Conservation (phyloP, 2,113 vertebrate genomes). For the Lipotes vexillifer region DNA sequence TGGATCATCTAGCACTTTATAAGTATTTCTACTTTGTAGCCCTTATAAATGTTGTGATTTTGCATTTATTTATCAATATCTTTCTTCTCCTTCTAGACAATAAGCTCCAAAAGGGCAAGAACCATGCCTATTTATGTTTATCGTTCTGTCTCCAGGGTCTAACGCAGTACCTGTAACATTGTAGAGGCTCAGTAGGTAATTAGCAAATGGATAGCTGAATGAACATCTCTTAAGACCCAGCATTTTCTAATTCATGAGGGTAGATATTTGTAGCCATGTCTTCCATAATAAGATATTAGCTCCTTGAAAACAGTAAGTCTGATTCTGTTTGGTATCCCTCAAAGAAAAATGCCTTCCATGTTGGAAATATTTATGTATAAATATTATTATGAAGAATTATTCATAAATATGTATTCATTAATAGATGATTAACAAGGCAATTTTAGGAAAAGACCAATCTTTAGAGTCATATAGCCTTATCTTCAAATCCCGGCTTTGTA, state of each 20-base stretch:
- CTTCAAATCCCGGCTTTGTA: neutral
- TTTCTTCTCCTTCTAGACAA: neutral
- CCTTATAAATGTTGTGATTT: neutral
- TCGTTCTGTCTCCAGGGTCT: neutral
- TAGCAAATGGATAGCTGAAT: neutral
- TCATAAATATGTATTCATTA: neutral
- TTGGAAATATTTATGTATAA: neutral
- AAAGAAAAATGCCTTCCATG: neutral
- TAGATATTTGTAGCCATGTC: neutral
- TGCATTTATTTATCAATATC: neutral
- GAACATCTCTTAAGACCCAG: neutral
- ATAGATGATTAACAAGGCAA: neutral
- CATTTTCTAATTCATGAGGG: neutral
- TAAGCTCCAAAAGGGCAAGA: neutral
- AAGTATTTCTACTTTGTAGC: neutral
- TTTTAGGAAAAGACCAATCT: neutral
- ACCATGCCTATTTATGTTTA: neutral
- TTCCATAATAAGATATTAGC: neutral
- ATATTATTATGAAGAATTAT: neutral
- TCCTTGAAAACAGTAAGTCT: neutral
- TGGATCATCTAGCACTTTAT: neutral
- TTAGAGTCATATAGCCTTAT: neutral
- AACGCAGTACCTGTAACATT: neutral
- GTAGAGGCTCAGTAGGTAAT: neutral
- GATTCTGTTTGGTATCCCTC: neutral